These are phyloP conservation scores for Empis stercorea DNA, from an alignment of 2,888 invertebrate species.

Conservation along the genomic window DNA sequence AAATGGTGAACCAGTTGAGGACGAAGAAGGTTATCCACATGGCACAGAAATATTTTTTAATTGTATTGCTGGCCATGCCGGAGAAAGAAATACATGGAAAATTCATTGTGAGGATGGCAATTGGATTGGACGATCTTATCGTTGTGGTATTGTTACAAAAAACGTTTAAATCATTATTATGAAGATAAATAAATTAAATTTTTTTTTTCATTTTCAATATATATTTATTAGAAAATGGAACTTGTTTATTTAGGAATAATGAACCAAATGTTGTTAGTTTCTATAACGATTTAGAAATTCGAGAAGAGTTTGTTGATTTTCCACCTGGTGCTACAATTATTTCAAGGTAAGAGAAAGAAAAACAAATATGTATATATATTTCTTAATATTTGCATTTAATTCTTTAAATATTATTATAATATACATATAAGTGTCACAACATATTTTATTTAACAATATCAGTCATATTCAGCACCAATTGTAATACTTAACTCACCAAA, in stretches of 20 bases:
- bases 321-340: constrained; percentile 58
- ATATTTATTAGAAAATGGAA: constrained; percentile 48
- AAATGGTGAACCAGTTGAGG: constrained; percentile 53
- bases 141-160: constrained; percentile 49
- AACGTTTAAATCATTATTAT: background rate
- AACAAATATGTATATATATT: background rate
- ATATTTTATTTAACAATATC: constrained; percentile 18
- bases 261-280: constrained; percentile 71
- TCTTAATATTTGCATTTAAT: background rate
- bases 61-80: constrained; percentile 69
- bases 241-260: constrained; percentile 62
- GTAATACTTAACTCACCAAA: constrained; percentile 87
- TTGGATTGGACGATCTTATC: constrained; percentile 70
- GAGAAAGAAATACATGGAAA: constrained; percentile 73
- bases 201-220: constrained; percentile 24
- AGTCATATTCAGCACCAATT: constrained; percentile 93
- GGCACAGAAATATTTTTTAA: constrained; percentile 73
- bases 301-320: constrained; percentile 63
- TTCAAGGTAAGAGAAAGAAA: constrained; percentile 41
- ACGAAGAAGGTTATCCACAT: constrained; percentile 61
- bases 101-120: constrained; percentile 72
- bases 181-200: background rate
- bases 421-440: too few species aligned
- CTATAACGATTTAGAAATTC: constrained; percentile 64
- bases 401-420: background rate